Conservation (phyloP, 2,888 invertebrate species). For the Cryptus viduatorius region DNA sequence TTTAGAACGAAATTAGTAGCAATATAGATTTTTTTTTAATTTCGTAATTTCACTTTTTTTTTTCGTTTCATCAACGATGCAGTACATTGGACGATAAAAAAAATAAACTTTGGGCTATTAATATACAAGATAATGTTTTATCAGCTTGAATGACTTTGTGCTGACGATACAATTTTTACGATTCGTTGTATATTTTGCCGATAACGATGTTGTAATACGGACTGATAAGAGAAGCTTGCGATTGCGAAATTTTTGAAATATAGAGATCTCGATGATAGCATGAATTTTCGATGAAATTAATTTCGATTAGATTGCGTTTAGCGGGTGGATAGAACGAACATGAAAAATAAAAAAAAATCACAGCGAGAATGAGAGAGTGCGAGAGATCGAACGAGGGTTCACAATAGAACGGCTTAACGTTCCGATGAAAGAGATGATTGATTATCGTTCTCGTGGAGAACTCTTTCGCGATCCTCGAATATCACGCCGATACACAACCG, state of each 20-base stretch:
- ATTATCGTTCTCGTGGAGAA: conserved; percentile 64
- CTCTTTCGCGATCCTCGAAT: conserved; percentile 61
- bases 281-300: conserved; percentile 62
- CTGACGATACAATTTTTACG: conserved; percentile 6
- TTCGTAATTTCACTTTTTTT: not conserved
- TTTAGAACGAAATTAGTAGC: not conserved
- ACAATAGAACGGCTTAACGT: conserved; percentile 72
- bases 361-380: conserved; percentile 38
- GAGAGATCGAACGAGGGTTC: conserved; percentile 64
- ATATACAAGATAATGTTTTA: not conserved
- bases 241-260: not conserved
- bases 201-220: conserved; percentile 16
- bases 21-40: not conserved
- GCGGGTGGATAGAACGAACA: conserved; percentile 11
- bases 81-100: not conserved
- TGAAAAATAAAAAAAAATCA: conserved; percentile 23
- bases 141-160: conserved; percentile 1
- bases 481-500: conserved; percentile 45
- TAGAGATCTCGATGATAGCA: not conserved
- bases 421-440: conserved; percentile 71
- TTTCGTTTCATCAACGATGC: not conserved
- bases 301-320: conserved; percentile 69
- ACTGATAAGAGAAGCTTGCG: not conserved
- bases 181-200: conserved; percentile 16
- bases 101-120: not conserved